Evolutionary conservation across 2,888 invertebrate genomes (phyloP).

Genomic region (Elaeidobius kamerunicus): DNA sequence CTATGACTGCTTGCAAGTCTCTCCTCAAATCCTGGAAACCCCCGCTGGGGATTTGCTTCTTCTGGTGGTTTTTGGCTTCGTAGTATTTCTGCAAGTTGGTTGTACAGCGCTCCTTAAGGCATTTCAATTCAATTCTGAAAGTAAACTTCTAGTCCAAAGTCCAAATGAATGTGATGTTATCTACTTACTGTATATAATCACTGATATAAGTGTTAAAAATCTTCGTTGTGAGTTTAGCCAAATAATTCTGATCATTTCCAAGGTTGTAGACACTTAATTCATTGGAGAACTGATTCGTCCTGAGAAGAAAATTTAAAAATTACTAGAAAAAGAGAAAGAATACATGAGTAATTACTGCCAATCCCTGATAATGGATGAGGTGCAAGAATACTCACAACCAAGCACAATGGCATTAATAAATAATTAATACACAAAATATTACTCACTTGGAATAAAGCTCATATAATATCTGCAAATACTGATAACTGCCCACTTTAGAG

Average conservation of each 20-base stretch:
- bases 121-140: conserved; percentile 69
- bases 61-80: conserved; percentile 89
- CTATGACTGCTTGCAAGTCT: conserved; percentile 91
- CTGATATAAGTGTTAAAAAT: conserved; percentile 79
- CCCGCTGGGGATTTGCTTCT: conserved; percentile 85
- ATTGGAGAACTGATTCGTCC: conserved; percentile 71
- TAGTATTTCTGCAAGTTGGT: conserved; percentile 82
- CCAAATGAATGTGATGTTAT: too few relatives aligned
- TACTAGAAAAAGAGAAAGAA: background rate
- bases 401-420: too few relatives aligned
- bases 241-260: conserved; percentile 74
- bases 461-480: conserved; percentile 83
- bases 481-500: conserved; percentile 79
- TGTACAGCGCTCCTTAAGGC: conserved; percentile 74
- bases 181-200: conserved; percentile 66
- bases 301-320: conserved; percentile 44
- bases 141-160: too few relatives aligned
- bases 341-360: too few relatives aligned
- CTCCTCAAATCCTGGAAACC: conserved; percentile 90
- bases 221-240: conserved; percentile 73
- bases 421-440: background rate
- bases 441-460: conserved; percentile 84
- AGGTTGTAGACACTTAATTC: conserved; percentile 73
- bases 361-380: too few relatives aligned
- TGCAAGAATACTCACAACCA: too few relatives aligned